Conservation (phyloP, 1,140 invertebrate species). For the Vanessa tameamea region DNA sequence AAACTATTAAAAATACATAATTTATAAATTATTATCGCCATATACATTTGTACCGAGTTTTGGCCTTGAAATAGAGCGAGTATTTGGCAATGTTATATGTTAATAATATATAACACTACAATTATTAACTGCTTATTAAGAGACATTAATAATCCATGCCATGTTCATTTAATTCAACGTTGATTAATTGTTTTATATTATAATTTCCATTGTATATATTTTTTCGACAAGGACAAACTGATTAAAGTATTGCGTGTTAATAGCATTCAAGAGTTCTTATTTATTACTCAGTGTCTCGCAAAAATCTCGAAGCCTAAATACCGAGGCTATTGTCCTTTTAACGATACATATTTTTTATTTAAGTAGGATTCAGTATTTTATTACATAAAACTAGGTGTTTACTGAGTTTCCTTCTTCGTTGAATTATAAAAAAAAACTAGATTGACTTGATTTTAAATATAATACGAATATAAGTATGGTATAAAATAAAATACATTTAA, state of each 20-base stretch:
- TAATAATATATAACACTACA: not conserved
- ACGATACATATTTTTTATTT: conserved; percentile 14
- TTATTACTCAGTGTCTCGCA: conserved; percentile 26
- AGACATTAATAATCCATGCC: not conserved
- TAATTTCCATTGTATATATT: conserved; percentile 21
- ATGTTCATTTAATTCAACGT: not conserved
- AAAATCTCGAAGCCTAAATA: conserved; percentile 29
- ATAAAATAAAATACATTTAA: too few relatives aligned
- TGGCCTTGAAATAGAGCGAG: not conserved
- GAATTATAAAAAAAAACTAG: too few relatives aligned
- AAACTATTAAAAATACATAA: not conserved
- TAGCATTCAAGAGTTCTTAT: conserved; percentile 25
- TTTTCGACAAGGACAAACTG: conserved; percentile 7
- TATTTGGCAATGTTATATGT: not conserved
- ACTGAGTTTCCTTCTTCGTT: too few relatives aligned
- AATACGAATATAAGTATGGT: too few relatives aligned
- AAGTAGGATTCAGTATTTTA: not conserved
- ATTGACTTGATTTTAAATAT: too few relatives aligned
- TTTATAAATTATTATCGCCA: not conserved
- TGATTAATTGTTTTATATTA: not conserved
- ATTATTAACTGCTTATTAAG: not conserved
- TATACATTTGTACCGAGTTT: not conserved
- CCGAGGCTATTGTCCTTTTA: conserved; percentile 44
- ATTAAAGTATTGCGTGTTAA: conserved; percentile 27
- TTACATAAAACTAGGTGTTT: not conserved